Conservation (phyloP, 1,140 invertebrate genomes). For the Tetranychus cinnabarinus region DNA sequence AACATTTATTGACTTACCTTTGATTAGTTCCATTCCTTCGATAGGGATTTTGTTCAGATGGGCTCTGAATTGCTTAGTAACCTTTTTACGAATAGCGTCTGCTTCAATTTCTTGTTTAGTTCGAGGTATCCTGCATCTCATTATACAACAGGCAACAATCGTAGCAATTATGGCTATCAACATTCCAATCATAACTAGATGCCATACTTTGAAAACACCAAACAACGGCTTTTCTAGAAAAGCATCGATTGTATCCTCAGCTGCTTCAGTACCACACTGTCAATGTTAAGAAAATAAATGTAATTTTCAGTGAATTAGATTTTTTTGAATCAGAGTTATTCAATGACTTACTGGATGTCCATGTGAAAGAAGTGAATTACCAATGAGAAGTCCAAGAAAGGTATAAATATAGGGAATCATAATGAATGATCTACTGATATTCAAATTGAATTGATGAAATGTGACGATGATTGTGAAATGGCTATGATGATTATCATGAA, state of each 20-base stretch:
- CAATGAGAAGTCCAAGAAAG: no score
- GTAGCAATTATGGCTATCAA: neutral
- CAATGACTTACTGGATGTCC: no score
- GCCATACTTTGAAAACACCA: neutral
- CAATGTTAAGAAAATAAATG: neutral
- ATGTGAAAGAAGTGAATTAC: no score
- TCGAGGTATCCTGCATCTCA: slow-evolving; percentile 57
- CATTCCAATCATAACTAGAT: neutral
- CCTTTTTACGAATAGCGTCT: slow-evolving; percentile 54
- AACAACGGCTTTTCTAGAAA: neutral
- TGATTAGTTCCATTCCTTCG: slow-evolving; percentile 17
- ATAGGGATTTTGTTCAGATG: slow-evolving; percentile 54
- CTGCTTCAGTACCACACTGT: neutral
- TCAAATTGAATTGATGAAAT: no score
- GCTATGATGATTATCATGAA: no score
- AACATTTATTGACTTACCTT: neutral
- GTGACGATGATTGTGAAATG: no score
- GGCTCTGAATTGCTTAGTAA: slow-evolving; percentile 52
- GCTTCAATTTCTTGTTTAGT: slow-evolving; percentile 82
- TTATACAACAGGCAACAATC: slow-evolving; percentile 24
- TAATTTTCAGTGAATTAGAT: no score
- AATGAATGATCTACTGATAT: no score
- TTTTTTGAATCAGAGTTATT: no score
- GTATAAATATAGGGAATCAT: no score
- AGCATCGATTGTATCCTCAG: neutral